These are phyloP conservation scores for Palythoa heliodiscus DNA, from an alignment of 92 coral and sea anemone genomes.

Conservation along the genomic window DNA sequence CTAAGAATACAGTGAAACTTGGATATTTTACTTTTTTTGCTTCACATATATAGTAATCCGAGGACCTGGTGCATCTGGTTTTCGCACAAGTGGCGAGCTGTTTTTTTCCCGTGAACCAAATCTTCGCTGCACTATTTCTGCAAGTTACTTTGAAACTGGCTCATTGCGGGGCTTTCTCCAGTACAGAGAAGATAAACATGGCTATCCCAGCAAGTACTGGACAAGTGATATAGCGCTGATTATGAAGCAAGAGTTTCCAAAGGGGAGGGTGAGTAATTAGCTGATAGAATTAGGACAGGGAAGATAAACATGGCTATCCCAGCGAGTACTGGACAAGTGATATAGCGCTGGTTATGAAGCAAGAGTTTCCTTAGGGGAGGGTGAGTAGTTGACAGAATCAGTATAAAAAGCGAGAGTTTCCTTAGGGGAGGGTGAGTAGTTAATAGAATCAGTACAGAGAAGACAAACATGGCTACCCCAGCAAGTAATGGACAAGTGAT, in stretches of 20 bases:
- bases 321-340: too few species aligned
- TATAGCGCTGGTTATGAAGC: too few species aligned
- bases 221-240: conserved; percentile 16
- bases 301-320: too few species aligned
- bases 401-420: too few species aligned
- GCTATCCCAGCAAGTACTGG: conserved; percentile 36
- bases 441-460: conserved; percentile 35
- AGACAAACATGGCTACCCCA: conserved; percentile 16
- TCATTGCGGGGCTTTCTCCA: conserved; percentile 31
- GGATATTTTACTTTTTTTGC: too few species aligned
- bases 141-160: conserved; percentile 33
- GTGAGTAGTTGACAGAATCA: neutral
- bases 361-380: too few species aligned
- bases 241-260: conserved; percentile 4
- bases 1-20: too few species aligned
- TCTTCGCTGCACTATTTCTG: conserved; percentile 28
- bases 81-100: conserved; percentile 31
- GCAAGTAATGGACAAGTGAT: conserved; percentile 31
- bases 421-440: neutral
- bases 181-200: conserved; percentile 29
- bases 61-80: conserved; percentile 29
- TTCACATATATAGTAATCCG: conserved; percentile 4
- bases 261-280: conserved; percentile 23
- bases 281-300: neutral
- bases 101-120: conserved; percentile 32